Evolutionary conservation across 2,113 vertebrate species (phyloP), one percentile per base, ranked within the genome.

Genomic region (Myrmecophaga tridactyla): DNA sequence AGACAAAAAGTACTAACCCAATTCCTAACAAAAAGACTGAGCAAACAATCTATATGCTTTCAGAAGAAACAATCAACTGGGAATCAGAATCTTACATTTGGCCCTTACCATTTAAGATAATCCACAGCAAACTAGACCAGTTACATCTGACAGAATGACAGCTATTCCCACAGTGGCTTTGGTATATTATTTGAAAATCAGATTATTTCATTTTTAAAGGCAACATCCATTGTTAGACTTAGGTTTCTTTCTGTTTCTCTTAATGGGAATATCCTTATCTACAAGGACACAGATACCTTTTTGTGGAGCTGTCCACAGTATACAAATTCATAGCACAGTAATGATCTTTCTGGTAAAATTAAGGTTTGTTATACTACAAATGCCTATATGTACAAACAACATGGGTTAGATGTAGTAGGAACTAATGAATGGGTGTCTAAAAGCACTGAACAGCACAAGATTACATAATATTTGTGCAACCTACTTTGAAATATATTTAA

Each of bases 261-360:
- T 95, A 97, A 96, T 84, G 87, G 93, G 48, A 96, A 89, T 95
- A 96, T 95, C 90, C 95, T 97, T 97, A 97, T 97, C 97, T 96
- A 75, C 95, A 97, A 97, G 93, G 95, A 96, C 95, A 97, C 95
- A 97, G 96, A 96, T 93, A 97, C 84, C 91, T 96, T 96, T 95
- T 56, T 91, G 60, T 62, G 34, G 72, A 58, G 56, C 94, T 88
- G 94, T 84, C 91, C 90, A 67, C 70, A 87, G n/a, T n/a, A 89
- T 77, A 95, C 41, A 96, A 96, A 96, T 93, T 89, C 81, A 43
- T 60, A 85, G 63, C 48, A 62, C 70, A n/a, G 93, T 96, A 92
- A 96, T 88, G 97, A 96, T 93, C 89, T 94, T 94, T 87, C 84
- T 73, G 43, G 58, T 86, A 90, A 95, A 94, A 97, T 96, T 89